Evolutionary conservation across 1,140 invertebrate species (phyloP).

Genomic region (Bombus superbus): DNA sequence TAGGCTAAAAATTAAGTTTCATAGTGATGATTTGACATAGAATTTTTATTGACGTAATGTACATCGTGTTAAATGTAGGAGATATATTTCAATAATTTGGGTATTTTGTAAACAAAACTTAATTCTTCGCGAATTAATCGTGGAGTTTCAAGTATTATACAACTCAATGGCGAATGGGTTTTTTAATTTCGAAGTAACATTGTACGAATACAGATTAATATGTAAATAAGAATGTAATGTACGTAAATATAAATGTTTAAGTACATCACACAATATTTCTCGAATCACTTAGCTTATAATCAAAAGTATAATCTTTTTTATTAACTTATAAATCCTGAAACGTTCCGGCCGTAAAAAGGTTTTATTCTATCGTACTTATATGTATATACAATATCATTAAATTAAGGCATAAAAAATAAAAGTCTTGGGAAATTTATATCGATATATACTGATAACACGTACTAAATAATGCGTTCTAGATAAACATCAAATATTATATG

Average conservation of each 20-base stretch:
- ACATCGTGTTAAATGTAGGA: slow-evolving; percentile 47
- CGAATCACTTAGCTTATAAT: slow-evolving; percentile 17
- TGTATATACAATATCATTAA: slow-evolving; percentile 34
- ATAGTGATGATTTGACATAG: background rate
- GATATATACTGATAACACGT: background rate
- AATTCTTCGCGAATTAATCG: background rate
- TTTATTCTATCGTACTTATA: slow-evolving; percentile 37
- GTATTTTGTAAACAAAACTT: slow-evolving; percentile 47
- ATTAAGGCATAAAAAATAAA: slow-evolving; percentile 31
- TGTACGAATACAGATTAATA: background rate
- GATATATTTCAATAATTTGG: slow-evolving; percentile 15
- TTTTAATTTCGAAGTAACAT: background rate
- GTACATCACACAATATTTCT: background rate
- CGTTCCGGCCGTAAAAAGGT: slow-evolving; percentile 33
- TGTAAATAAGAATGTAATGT: background rate
- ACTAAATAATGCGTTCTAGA: slow-evolving; percentile 7
- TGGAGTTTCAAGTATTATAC: background rate
- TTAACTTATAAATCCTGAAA: slow-evolving; percentile 31
- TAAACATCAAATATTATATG: slow-evolving; percentile 14
- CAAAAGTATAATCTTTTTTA: background rate
- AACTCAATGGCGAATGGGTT: slow-evolving; percentile 1
- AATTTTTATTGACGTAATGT: slow-evolving; percentile 27
- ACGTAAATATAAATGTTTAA: slow-evolving; percentile 10
- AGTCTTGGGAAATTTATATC: slow-evolving; percentile 7
- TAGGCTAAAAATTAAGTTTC: background rate